Conservation (phyloP, 2,888 invertebrate genomes). For the Cinara cedri region DNA sequence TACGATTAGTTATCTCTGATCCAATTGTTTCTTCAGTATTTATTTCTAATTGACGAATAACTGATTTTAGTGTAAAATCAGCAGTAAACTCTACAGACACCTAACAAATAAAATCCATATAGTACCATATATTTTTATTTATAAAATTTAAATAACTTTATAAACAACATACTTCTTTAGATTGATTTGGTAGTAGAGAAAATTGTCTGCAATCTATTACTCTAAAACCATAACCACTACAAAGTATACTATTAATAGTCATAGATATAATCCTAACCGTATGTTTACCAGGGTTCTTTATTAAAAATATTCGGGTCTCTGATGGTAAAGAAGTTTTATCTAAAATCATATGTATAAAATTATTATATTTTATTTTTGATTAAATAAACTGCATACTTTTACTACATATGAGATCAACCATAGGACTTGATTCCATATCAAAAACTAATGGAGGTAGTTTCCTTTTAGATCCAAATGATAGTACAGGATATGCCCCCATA, state of each 20-base stretch:
- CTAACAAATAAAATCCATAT: conserved; percentile 4
- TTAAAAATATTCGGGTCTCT: conserved; percentile 54
- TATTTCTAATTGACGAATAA: conserved; percentile 46
- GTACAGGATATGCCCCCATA: conserved; percentile 54
- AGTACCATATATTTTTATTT: neutral
- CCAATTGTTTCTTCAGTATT: conserved; percentile 48
- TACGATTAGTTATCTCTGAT: conserved; percentile 44
- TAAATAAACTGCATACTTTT: conserved; percentile 32
- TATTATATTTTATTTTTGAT: neutral
- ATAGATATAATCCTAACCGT: conserved; percentile 49
- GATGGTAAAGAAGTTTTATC: conserved; percentile 52
- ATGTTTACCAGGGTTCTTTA: conserved; percentile 54
- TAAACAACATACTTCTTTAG: conserved; percentile 36
- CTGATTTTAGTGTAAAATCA: conserved; percentile 40
- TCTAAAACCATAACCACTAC: conserved; percentile 52
- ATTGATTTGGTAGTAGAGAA: conserved; percentile 51
- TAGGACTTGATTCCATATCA: conserved; percentile 50
- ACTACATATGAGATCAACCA: conserved; percentile 50
- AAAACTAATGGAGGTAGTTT: conserved; percentile 50
- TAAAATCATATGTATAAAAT: neutral
- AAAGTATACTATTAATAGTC: conserved; percentile 43
- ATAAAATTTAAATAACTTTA: neutral
- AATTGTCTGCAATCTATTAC: conserved; percentile 50
- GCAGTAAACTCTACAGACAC: conserved; percentile 50
- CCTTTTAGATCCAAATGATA: conserved; percentile 48